Percentiles rank a stretch among this genome's conserved stretches.
These are phyloP conservation scores for Ibycter americanus DNA, from an alignment of 2,797 vertebrate genomes.

Conservation along the genomic window DNA sequence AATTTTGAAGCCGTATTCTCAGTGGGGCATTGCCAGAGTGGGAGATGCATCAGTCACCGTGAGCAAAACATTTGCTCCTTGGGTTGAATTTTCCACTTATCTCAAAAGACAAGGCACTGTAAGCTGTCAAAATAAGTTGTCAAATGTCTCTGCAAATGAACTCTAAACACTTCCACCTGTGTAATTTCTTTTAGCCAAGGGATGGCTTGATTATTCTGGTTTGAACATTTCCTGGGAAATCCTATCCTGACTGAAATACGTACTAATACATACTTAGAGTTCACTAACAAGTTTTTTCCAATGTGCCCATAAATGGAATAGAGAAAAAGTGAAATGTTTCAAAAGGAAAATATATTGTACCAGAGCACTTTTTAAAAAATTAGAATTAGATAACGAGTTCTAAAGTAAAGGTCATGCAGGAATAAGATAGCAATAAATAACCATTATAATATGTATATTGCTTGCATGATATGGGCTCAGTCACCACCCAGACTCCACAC, in stretches of 20 bases:
- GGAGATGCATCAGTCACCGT: background rate
- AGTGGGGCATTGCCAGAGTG: background rate
- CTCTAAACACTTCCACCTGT: background rate
- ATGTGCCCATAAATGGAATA: background rate
- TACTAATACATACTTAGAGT: background rate
- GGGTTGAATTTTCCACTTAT: background rate
- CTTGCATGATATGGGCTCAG: background rate
- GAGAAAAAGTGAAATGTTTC: background rate
- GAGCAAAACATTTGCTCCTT: background rate
- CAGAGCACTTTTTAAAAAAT: too few relatives aligned
- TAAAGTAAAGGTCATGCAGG: background rate
- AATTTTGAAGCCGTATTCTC: fast-evolving
- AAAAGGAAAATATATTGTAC: background rate
- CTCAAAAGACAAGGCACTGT: background rate
- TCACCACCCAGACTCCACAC: background rate
- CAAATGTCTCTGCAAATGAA: background rate
- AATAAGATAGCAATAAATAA: background rate
- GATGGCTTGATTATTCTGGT: background rate
- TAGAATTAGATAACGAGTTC: background rate
- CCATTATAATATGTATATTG: background rate
- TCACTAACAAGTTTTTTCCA: background rate
- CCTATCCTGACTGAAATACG: background rate
- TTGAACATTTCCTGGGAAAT: background rate
- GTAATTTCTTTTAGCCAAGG: background rate
- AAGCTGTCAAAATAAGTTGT: background rate